These are phyloP conservation scores for Notarius quadriscutis DNA, from an alignment of 2,113 vertebrate species.

Conservation along the genomic window DNA sequence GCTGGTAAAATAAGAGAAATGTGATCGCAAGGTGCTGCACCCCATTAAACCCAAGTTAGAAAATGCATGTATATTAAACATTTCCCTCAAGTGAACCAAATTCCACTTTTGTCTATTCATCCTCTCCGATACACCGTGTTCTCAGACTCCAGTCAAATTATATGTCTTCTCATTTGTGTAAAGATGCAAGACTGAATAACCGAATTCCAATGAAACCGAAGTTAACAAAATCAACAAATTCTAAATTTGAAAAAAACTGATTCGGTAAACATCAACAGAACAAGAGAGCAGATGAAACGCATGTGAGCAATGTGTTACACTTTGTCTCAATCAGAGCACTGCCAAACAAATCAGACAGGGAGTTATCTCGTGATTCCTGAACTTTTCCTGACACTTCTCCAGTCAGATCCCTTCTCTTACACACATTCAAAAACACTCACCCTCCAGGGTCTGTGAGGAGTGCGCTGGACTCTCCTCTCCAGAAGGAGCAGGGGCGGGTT, in stretches of 20 bases:
- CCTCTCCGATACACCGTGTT: background rate
- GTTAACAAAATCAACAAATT: background rate
- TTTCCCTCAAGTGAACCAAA: background rate
- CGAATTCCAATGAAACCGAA: background rate
- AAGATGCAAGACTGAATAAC: background rate
- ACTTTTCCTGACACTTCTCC: background rate
- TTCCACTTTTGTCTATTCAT: background rate
- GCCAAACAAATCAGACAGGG: background rate
- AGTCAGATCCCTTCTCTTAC: background rate
- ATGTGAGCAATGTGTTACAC: background rate
- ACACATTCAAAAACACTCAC: slow-evolving; percentile 60
- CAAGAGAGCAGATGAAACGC: background rate
- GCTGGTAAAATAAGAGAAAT: background rate
- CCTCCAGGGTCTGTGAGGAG: slow-evolving; percentile 71
- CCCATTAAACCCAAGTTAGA: background rate
- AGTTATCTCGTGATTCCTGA: background rate
- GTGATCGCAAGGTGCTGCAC: background rate
- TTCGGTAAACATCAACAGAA: background rate
- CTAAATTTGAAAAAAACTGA: background rate
- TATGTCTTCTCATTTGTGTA: background rate
- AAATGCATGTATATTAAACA: background rate
- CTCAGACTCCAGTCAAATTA: background rate
- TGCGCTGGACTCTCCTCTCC: slow-evolving; percentile 44
- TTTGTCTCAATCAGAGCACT: background rate
- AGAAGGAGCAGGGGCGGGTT: background rate